Percentiles rank a stretch among this genome's conserved stretches.
These are phyloP conservation scores for Calliphora vicina DNA, from an alignment of 1,140 invertebrate species.

Conservation along the genomic window DNA sequence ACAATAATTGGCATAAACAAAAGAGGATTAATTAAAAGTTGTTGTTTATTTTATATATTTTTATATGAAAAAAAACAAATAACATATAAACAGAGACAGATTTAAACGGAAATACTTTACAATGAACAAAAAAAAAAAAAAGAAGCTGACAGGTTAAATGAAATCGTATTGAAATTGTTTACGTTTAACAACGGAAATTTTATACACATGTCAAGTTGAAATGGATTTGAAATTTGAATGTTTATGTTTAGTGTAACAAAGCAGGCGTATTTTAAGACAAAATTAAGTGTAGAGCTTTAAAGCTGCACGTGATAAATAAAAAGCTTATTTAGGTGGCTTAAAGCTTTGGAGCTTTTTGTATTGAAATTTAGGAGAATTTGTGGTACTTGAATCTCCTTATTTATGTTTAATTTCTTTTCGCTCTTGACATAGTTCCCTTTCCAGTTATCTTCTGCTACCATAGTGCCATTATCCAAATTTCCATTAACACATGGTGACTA, in stretches of 20 bases:
- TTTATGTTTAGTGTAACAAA: no score
- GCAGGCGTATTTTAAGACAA: no score
- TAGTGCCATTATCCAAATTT: background rate
- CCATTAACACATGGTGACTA: background rate
- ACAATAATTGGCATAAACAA: slow-evolving; percentile 16
- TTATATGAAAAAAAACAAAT: no score
- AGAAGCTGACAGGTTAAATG: background rate
- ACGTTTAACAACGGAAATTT: background rate
- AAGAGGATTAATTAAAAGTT: slow-evolving; percentile 29
- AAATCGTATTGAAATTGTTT: background rate
- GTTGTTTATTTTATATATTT: background rate
- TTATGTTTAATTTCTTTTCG: no score
- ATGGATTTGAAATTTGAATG: no score
- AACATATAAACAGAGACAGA: background rate
- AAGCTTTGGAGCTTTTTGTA: no score
- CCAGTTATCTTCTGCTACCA: background rate
- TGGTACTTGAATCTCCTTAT: no score
- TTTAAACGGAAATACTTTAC: background rate
- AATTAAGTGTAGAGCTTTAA: no score
- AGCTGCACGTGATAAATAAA: no score
- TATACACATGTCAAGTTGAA: background rate
- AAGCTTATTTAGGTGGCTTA: no score
- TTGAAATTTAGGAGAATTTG: no score
- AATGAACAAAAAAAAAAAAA: background rate
- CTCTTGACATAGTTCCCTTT: no score